Percentiles rank a stretch among this genome's conserved stretches.
Conservation (phyloP, 1,140 invertebrate species). For the Tetramorium alpestre region DNA sequence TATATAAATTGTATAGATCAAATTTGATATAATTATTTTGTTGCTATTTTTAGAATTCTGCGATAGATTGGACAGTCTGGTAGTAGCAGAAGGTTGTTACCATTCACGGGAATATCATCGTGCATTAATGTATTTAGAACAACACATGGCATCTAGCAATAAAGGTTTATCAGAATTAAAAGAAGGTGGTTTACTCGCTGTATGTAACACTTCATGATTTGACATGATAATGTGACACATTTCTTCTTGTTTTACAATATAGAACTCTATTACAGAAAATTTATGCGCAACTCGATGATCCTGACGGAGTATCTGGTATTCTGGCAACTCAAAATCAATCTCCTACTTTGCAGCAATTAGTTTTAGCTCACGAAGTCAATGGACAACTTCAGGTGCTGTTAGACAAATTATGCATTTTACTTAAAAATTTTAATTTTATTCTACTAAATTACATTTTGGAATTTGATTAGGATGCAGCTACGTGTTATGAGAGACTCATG, state of each 20-base stretch:
- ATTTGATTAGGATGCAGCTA: conserved; percentile 88
- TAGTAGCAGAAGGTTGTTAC: conserved; percentile 90
- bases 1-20: not conserved
- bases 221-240: not conserved
- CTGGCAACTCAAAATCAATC: conserved; percentile 88
- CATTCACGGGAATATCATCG: conserved; percentile 90
- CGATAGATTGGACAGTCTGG: conserved; percentile 88
- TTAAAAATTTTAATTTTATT: not conserved
- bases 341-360: conserved; percentile 89
- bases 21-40: conserved; percentile 18
- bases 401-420: not conserved
- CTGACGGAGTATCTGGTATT: conserved; percentile 91
- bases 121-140: conserved; percentile 91
- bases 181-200: conserved; percentile 81
- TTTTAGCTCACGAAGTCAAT: conserved; percentile 90
- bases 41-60: conserved; percentile 85
- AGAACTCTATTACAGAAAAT: conserved; percentile 88
- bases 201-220: conserved; percentile 65
- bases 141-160: conserved; percentile 88
- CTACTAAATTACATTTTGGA: not conserved
- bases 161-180: conserved; percentile 87
- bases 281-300: conserved; percentile 91
- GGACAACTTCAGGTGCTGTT: conserved; percentile 87
- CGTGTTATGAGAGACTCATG: conserved; percentile 91
- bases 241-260: not conserved